phyloP scores from a whole-genome alignment of 2,888 invertebrate species.

The Eupeodes luniger region DNA sequence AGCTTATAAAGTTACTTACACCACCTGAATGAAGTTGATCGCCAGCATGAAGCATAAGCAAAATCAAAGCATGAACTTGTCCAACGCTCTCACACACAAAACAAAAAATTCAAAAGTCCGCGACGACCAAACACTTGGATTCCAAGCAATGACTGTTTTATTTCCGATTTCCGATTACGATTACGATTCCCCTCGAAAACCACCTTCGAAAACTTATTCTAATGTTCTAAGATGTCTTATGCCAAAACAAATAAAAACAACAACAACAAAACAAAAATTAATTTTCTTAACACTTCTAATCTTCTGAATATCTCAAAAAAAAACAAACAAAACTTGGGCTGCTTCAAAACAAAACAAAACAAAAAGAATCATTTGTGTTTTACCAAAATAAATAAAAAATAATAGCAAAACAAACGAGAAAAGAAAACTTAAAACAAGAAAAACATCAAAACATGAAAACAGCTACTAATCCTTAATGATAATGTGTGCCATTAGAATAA shows the following conservation, averaged over 20 bases:
- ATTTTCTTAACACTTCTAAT: conserved; percentile 26
- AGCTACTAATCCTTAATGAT: conserved; percentile 68
- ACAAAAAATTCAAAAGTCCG: conserved; percentile 15
- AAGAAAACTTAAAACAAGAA: neutral
- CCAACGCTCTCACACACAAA: conserved; percentile 41
- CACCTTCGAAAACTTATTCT: neutral
- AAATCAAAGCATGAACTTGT: conserved; percentile 52
- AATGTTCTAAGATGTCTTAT: conserved; percentile 49
- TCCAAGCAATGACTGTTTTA: conserved; percentile 51
- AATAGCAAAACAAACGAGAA: neutral
- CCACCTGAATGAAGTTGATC: conserved; percentile 66
- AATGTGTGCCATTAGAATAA: conserved; percentile 75
- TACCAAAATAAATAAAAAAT: neutral
- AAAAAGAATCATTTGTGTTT: conserved; percentile 26
- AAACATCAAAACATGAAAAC: conserved; percentile 9
- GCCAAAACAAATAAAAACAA: conserved; percentile 37
- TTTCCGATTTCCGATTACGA: neutral
- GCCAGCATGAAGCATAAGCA: conserved; percentile 58
- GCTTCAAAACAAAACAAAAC: conserved; percentile 28
- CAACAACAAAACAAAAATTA: conserved; percentile 24
- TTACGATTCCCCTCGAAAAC: conserved; percentile 19
- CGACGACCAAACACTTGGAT: conserved; percentile 37
- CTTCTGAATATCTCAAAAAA: conserved; percentile 5
- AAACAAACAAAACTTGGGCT: conserved; percentile 26
- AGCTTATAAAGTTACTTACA: conserved; percentile 65